Conservation (phyloP, 2,888 invertebrate species). For the Mythimna vitellina region DNA sequence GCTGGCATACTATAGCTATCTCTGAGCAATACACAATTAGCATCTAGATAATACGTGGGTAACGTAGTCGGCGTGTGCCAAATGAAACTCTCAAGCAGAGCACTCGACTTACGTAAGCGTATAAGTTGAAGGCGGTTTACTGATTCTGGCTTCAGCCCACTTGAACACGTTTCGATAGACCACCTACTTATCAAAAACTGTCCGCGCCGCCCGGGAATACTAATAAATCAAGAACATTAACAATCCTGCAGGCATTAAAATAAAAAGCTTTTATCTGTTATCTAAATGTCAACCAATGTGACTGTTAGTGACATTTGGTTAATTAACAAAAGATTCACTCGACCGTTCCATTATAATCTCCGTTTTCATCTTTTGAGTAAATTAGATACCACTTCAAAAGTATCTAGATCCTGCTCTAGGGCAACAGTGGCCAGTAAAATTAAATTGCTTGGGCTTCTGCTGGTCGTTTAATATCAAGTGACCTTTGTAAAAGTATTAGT, state of each 20-base stretch:
- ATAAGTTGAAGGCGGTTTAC: constrained; percentile 75
- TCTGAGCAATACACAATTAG: constrained; percentile 47
- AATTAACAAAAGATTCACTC: constrained; percentile 48
- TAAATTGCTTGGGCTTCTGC: constrained; percentile 21
- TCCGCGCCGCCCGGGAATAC: constrained; percentile 1
- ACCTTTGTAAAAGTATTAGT: constrained; percentile 29
- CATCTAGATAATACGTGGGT: constrained; percentile 46
- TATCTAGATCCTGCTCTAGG: constrained; percentile 17
- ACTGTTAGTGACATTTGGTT: constrained; percentile 46
- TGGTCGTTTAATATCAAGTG: constrained; percentile 24
- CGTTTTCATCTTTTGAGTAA: constrained; percentile 41
- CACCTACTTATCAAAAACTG: constrained; percentile 63
- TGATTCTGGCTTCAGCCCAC: constrained; percentile 74
- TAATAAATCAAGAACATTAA: constrained; percentile 18
- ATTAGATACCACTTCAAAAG: constrained; percentile 41
- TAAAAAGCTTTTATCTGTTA: constrained; percentile 38
- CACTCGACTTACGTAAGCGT: constrained; percentile 77
- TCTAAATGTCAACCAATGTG: constrained; percentile 44
- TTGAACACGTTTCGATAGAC: constrained; percentile 73
- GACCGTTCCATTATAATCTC: constrained; percentile 38
- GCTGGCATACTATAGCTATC: constrained; percentile 29
- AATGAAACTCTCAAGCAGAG: constrained; percentile 71
- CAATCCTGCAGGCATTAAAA: constrained; percentile 18
- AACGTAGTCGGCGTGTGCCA: constrained; percentile 68
- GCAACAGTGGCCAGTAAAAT: constrained; percentile 31